Evolutionary conservation across 2,113 vertebrate genomes (phyloP).

Genomic region (Trogon surrucura): DNA sequence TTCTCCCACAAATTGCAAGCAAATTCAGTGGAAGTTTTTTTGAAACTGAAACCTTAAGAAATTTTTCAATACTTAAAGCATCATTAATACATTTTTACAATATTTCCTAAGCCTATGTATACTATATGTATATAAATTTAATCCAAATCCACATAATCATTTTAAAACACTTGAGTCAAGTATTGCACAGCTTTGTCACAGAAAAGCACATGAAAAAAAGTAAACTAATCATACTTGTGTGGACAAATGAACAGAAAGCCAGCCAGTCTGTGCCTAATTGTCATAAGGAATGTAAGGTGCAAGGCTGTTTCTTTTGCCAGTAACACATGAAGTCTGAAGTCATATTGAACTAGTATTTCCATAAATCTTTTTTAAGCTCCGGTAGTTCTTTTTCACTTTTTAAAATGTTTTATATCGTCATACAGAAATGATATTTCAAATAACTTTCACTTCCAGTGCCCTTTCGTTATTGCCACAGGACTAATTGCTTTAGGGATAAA

Average conservation of each 20-base stretch:
- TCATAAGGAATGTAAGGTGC: rapidly evolving
- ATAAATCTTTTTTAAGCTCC: not conserved
- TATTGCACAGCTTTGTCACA: not conserved
- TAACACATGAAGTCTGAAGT: not conserved
- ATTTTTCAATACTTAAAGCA: not conserved
- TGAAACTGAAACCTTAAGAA: not conserved
- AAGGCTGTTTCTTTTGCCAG: not conserved
- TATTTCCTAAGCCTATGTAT: not conserved
- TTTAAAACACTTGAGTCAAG: not conserved
- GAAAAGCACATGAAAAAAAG: not conserved
- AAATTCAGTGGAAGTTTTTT: not conserved
- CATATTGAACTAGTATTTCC: not conserved
- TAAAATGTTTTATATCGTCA: not conserved
- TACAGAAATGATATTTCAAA: not conserved
- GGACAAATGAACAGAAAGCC: not conserved
- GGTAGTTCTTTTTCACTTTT: not conserved
- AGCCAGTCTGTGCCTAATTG: not conserved
- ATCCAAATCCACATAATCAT: not conserved
- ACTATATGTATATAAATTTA: not conserved
- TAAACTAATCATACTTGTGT: not conserved
- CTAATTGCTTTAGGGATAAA: not conserved
- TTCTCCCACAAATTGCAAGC: not conserved
- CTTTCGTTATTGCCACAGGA: not conserved
- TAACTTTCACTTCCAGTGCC: not conserved
- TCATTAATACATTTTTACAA: not conserved